Evolutionary conservation across 2,888 invertebrate species (phyloP).

Genomic region (Agriopis marginaria): DNA sequence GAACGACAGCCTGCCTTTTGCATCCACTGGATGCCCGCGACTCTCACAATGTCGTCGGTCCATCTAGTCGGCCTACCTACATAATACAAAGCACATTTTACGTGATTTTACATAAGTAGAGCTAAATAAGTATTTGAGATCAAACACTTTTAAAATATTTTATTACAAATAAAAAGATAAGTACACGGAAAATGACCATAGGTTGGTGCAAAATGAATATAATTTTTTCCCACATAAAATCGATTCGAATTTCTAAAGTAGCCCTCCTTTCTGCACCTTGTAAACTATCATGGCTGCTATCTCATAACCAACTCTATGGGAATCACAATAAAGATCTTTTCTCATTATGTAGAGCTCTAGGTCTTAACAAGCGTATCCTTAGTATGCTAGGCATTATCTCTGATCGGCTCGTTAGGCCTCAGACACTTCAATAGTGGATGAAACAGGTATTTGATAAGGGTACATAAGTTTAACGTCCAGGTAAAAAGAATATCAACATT

Average conservation of each 20-base stretch:
- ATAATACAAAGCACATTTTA: too few species aligned
- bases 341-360: conserved; percentile 8
- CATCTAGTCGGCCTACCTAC: too few species aligned
- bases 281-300: not conserved
- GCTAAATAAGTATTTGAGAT: too few species aligned
- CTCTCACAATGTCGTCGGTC: too few species aligned
- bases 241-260: conserved; percentile 11
- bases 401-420: conserved; percentile 69
- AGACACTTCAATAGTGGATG: conserved; percentile 71
- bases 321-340: conserved; percentile 15
- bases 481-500: conserved; percentile 37
- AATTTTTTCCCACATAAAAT: not conserved
- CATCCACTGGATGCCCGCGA: too few species aligned
- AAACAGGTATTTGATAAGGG: conserved; percentile 48
- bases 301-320: conserved; percentile 6
- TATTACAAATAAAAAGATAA: too few species aligned
- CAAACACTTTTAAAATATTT: too few species aligned
- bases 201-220: not conserved
- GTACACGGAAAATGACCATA: too few species aligned
- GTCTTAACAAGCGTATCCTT: conserved; percentile 31
- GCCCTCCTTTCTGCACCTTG: conserved; percentile 14
- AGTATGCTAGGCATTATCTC: conserved; percentile 58
- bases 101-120: too few species aligned
- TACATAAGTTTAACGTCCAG: conserved; percentile 45
- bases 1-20: too few species aligned